A percentile compares a stretch with the other conserved stretches of the same genome.
These are phyloP conservation scores for Bagarius yarrelli DNA, from an alignment of 2,113 vertebrate genomes.

Conservation along the genomic window DNA sequence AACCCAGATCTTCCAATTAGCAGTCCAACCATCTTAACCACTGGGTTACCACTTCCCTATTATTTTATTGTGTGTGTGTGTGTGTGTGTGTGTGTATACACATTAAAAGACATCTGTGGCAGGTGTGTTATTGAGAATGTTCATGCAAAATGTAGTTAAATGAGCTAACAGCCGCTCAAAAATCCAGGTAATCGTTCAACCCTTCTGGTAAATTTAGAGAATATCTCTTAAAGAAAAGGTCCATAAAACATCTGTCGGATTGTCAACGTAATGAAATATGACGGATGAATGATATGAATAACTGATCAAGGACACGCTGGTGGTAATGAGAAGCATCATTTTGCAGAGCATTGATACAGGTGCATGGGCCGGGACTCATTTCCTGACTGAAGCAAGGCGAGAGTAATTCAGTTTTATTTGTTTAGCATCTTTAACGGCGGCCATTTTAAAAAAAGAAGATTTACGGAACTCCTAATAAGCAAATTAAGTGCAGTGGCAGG, in stretches of 20 bases:
- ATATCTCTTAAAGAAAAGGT: background rate
- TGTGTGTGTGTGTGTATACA: background rate
- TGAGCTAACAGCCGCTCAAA: background rate
- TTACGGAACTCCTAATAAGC: background rate
- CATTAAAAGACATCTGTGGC: background rate
- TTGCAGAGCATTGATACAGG: background rate
- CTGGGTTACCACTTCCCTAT: too few species aligned
- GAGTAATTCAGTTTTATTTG: background rate
- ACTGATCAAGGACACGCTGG: background rate
- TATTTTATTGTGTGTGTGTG: background rate
- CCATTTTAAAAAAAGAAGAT: background rate
- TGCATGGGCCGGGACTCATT: background rate
- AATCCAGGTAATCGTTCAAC: background rate
- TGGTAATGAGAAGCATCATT: background rate
- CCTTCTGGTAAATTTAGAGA: background rate
- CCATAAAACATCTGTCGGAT: background rate
- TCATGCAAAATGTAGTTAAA: slow-evolving; percentile 16
- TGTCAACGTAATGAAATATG: background rate
- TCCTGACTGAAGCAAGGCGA: background rate
- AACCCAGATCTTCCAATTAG: too few species aligned
- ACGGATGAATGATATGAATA: background rate
- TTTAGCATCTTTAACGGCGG: background rate
- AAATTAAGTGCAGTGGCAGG: too few species aligned
- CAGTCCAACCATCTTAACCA: too few species aligned
- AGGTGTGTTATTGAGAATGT: background rate